Evolutionary conservation across 2,797 vertebrate species (phyloP), one percentile per base, ranked within the genome.

Genomic region (Epinephelus malabaricus): DNA sequence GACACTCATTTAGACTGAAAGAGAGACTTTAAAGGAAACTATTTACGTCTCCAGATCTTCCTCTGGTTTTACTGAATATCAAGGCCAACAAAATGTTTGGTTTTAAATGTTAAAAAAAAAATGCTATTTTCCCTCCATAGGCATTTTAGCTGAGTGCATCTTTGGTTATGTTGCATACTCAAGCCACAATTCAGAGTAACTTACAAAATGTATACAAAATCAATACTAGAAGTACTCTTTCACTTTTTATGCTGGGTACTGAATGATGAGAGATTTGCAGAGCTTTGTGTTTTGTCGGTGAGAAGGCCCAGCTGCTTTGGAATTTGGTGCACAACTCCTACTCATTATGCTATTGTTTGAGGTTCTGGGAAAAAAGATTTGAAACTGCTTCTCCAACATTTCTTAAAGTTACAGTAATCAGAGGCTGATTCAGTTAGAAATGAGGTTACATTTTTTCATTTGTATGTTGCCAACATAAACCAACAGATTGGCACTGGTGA

Each of bases 311-410:
- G 34, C 62, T 76, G 64, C 27, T 65, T 59, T 64, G 17, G 15
- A 47, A 21, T 76, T 54, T 73, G 47, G 3, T 55, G 23, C 45
- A 34, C 58, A 53, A 58, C 74, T 73, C 43, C 49, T 73, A 43
- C 72, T 47, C 27, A 40, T 6, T 15, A 23, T 53, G 47, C 2
- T n/a, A 68, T 70, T 58, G 49, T 50, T 40, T 67, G 9, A 25
- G 25, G 56, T 56, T 53, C 34, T 25, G 27, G 68, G 10, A 7
- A 53, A 51, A 30, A 54, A 45, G 4, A 21, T 56, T 64, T 60
- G 19, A 47, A 65, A 47, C 21, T 38, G 5, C 27, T 34, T 43
- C 43, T 40, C 53, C 34, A 8, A 8, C 34, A 34, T 34, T 34
- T 34, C 34, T 34, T 43, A 25, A 69, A 23, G 25, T 65, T n/a